Evolutionary conservation across 2,888 invertebrate genomes (phyloP), one percentile per base, ranked within the genome.

Genomic region (Stenolophus ochropezus): DNA sequence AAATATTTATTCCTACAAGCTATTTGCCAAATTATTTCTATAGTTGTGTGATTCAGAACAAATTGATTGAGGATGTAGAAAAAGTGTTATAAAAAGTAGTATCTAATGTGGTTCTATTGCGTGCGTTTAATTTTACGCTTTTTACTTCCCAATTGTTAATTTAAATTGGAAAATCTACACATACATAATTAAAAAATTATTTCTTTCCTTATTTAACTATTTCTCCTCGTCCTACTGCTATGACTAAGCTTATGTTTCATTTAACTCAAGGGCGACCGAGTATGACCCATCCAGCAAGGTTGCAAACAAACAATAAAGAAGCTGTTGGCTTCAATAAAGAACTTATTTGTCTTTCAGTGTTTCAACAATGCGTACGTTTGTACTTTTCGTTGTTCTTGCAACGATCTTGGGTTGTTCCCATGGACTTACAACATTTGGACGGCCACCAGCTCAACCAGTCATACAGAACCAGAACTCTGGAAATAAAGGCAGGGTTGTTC

Each of bases 401-500:
- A 73, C 73, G n/a, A 20, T 75, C 2, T 16, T 75, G 27, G 75
- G 16, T 20, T 21, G n/a, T 27, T 53, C 4, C 2, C 5, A 18
- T 6, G 51, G 53, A 5, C n/a, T n/a, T n/a, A 53, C 75, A 1
- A 75, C 75, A 2, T 53, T 53, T 6, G 56, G 14, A 25, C 5
- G 53, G n/a, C 51, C 27, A 14, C 73, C 49, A 27, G 53, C 14
- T 6, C 75, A 75, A n/a, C 75, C 75, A 8, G 53, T 53, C 6
- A 75, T 75, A 11, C 51, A 23, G 27, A 14, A n/a, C n/a, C n/a
- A n/a, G n/a, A n/a, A n/a, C n/a, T 16, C 47, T 23, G 33, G 16
- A 75, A 75, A 75, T 8, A 53, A 53, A 23, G 75, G 75, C 14
- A 23, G 53, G 11, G 86, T 83, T 82, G 90, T 91, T 88, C 91